Evolutionary conservation across 2,888 invertebrate genomes (phyloP), one percentile per base, ranked within the genome.

Genomic region (Lamellibrachia columna): DNA sequence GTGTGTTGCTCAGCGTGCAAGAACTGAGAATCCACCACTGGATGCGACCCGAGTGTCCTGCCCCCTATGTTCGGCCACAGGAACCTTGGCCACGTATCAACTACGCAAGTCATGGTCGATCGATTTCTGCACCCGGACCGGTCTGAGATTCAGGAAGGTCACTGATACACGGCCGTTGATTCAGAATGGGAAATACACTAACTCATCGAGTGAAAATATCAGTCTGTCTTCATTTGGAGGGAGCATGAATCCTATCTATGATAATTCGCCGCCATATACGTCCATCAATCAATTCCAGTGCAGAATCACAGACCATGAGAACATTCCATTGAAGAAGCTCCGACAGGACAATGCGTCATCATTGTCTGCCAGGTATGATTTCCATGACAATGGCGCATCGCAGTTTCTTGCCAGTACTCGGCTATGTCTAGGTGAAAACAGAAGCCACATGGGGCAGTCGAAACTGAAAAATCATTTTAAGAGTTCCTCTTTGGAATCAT

Each of bases 391-490:
- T n/a, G n/a, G 75, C n/a, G n/a, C 75, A 75, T 11, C 75, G 15
- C 75, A 75, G 75, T 22, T 11, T 75, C 75, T 75, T 75, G 75
- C 22, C 22, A 22, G 22, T 75, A 22, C 75, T 22, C 75, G 4
- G 6, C 75, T 75, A 3, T 75, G 22, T 75, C 2, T 2, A 75
- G 75, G 75, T 6, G 15, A 22, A 6, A 75, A 75, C 75, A 75
- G 6, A 75, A 75, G 75, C 75, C 15, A 75, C 6, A 2, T n/a
- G n/a, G 75, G 75, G n/a, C 15, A n/a, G 22, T 3, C 75, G n/a
- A 75, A 75, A 22, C 75, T 75, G 75, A 75, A n/a, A 75, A 75
- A 75, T 75, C 75, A 75, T 75, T 75, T n/a, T n/a, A 75, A 75
- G 75, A 75, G 75, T 75, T 22, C 75, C 75, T 75, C 75, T 75